These are phyloP conservation scores for Ephestia elutella DNA, from an alignment of 1,140 invertebrate species.

Conservation along the genomic window DNA sequence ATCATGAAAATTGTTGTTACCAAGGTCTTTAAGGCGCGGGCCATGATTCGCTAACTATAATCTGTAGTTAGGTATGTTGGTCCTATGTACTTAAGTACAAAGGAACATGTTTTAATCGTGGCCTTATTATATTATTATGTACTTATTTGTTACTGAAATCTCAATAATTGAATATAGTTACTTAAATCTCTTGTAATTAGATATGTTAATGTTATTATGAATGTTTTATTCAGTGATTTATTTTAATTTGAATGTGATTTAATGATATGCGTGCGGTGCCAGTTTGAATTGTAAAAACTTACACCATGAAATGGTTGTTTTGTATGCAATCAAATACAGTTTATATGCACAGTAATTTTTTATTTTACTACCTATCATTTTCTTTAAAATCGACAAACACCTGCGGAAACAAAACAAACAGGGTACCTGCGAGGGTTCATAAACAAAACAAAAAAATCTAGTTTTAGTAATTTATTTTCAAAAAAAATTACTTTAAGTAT, in stretches of 20 bases:
- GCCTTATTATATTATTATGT: slow-evolving; percentile 6
- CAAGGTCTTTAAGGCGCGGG: background rate
- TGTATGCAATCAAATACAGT: slow-evolving; percentile 53
- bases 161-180: slow-evolving; percentile 6
- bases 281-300: slow-evolving; percentile 25
- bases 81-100: background rate
- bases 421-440: no score
- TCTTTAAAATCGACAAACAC: no score
- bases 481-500: slow-evolving; percentile 13
- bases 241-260: slow-evolving; percentile 33
- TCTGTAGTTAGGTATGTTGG: background rate
- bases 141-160: slow-evolving; percentile 5
- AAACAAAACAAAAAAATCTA: slow-evolving; percentile 12
- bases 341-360: slow-evolving; percentile 30
- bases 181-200: slow-evolving; percentile 5
- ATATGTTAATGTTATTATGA: background rate
- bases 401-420: no score
- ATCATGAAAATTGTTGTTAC: background rate
- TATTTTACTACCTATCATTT: slow-evolving; percentile 23
- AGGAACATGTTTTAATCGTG: background rate
- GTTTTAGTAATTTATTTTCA: slow-evolving; percentile 19
- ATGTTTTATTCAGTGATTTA: slow-evolving; percentile 22
- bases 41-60: background rate
- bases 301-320: slow-evolving; percentile 37
- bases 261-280: slow-evolving; percentile 42